Conservation (phyloP, 2,113 vertebrate species). For the Lonchura striata region DNA sequence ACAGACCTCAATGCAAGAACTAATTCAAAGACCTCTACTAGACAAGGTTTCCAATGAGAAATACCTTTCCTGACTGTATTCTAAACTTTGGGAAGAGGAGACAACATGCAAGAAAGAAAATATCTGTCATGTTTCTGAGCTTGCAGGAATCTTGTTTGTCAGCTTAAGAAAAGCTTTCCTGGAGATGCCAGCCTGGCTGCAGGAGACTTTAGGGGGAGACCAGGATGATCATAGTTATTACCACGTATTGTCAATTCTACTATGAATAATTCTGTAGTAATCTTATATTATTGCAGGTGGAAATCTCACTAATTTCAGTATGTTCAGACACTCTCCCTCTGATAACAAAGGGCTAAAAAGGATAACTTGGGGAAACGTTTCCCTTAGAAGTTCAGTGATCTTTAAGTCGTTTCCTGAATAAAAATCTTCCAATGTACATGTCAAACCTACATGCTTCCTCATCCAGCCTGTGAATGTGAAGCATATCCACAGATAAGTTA, state of each 20-base stretch:
- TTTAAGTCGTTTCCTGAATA: neutral
- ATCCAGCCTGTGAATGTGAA: neutral
- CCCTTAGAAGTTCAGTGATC: neutral
- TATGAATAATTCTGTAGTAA: neutral
- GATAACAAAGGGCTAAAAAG: neutral
- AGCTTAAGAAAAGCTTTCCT: neutral
- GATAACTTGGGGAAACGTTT: neutral
- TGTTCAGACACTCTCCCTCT: neutral
- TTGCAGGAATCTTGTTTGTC: neutral
- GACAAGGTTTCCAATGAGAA: neutral
- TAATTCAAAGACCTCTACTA: neutral
- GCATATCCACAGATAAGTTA: neutral
- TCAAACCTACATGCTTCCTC: neutral
- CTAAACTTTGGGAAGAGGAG: neutral
- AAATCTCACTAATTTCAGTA: neutral
- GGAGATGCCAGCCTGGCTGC: neutral
- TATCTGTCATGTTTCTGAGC: neutral
- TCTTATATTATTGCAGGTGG: neutral
- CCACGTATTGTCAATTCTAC: neutral
- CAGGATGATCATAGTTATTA: neutral
- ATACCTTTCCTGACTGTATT: neutral
- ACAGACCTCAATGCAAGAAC: neutral
- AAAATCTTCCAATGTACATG: neutral
- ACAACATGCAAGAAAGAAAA: neutral
- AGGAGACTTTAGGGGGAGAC: neutral